These are phyloP conservation scores for Pristionchus arcanus DNA, from an alignment of 2,888 invertebrate species.

Conservation along the genomic window DNA sequence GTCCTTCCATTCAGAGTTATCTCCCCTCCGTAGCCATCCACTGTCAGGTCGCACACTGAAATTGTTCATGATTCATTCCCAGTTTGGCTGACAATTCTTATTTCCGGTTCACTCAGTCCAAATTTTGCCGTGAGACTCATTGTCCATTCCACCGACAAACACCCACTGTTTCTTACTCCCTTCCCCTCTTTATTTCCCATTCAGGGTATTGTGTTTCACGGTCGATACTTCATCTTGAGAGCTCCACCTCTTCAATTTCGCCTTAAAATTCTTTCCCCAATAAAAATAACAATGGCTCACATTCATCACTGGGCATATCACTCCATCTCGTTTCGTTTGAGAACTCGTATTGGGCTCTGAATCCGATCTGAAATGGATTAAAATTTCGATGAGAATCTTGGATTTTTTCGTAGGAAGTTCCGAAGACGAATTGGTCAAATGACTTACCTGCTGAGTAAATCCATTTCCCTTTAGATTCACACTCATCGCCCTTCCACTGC, in stretches of 20 bases:
- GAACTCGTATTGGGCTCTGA: slow-evolving; percentile 66
- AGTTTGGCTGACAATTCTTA: no score
- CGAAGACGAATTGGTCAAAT: no score
- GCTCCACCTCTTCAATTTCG: not conserved
- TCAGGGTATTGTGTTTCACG: slow-evolving; percentile 17
- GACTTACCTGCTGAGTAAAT: slow-evolving; percentile 58
- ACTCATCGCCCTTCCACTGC: slow-evolving; percentile 60
- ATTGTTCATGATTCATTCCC: not conserved
- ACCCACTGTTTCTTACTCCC: slow-evolving; percentile 5
- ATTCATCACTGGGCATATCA: slow-evolving; percentile 57
- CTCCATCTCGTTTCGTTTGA: slow-evolving; percentile 59
- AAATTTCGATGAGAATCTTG: not conserved
- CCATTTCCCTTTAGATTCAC: slow-evolving; percentile 61
- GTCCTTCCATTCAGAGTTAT: slow-evolving; percentile 60
- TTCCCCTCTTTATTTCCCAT: slow-evolving; percentile 5
- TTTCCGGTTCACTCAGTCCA: not conserved
- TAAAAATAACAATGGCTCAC: slow-evolving; percentile 51
- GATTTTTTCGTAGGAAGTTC: no score
- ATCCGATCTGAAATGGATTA: slow-evolving; percentile 58
- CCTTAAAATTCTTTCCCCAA: no score
- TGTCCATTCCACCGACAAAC: not conserved
- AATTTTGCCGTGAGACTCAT: not conserved
- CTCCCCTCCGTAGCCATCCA: slow-evolving; percentile 64
- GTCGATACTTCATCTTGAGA: not conserved
- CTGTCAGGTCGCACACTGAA: slow-evolving; percentile 67